Percentiles rank a stretch among this genome's conserved stretches.
phyloP scores from a whole-genome alignment of 2,797 vertebrate species.

The Ibycter americanus region DNA sequence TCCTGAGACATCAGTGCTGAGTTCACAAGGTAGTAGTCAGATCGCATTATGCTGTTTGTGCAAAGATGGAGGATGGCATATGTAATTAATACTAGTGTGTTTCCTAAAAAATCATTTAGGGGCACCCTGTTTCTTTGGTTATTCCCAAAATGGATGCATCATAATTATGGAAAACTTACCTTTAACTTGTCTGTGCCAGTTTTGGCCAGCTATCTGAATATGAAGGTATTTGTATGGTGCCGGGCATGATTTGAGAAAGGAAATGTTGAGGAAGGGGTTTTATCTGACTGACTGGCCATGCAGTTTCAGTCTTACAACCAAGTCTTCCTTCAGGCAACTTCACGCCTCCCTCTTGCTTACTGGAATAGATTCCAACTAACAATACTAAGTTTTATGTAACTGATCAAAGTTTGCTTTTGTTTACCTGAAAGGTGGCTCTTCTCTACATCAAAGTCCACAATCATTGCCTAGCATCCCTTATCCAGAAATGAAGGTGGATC shows the following conservation, averaged over 20 bases:
- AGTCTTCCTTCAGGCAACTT: neutral
- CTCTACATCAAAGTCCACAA: slow-evolving; percentile 36
- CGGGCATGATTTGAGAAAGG: neutral
- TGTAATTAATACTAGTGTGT: neutral
- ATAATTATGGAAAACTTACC: neutral
- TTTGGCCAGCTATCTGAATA: neutral
- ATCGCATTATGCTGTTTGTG: neutral
- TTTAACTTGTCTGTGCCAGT: neutral
- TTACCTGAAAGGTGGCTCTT: slow-evolving; percentile 47
- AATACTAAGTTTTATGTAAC: neutral
- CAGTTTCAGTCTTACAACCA: neutral
- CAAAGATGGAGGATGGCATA: neutral
- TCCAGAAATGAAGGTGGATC: slow-evolving; percentile 75
- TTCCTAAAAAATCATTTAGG: neutral
- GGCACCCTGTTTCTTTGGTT: neutral
- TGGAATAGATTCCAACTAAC: neutral
- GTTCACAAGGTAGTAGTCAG: slow-evolving; percentile 69
- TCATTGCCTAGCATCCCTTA: slow-evolving; percentile 63
- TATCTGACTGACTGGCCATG: neutral
- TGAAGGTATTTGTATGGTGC: neutral
- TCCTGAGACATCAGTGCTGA: slow-evolving; percentile 63
- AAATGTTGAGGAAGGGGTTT: neutral
- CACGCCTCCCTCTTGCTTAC: neutral
- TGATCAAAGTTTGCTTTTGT: slow-evolving; percentile 39
- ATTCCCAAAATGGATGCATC: neutral